Evolutionary conservation across 2,797 vertebrate species (phyloP), one percentile per base, ranked within the genome.

Genomic region (Chaetodon trifasciatus): DNA sequence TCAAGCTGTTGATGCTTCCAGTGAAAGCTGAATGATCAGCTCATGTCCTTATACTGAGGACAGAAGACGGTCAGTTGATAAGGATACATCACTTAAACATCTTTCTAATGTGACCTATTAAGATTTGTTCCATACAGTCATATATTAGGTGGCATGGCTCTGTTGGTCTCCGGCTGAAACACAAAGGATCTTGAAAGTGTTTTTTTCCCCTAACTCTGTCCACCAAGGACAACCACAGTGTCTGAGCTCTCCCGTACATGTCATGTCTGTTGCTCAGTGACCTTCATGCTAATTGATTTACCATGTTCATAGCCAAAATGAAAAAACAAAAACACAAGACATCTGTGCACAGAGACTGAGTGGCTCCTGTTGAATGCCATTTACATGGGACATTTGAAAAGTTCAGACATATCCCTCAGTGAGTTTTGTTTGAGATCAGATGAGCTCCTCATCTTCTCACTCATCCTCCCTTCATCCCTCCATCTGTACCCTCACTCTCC

Each of bases 211-310:
- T 17, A 55, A 37, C 23, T 76, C 35, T 47, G 49, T 68, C 70
- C 63, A n/a, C 37, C 7, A 9, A 58, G 58, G 67, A 61, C 35
- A 37, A 47, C 69, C 60, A 52, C 57, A 35, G 52, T 49, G 42
- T 83, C 40, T 15, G 44, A 69, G 57, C 37, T 58, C 23, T 44
- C 56, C 40, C 44, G 69, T 69, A 58, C 77, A 84, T 17, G 64
- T 39, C 57, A 76, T 46, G 86, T 80, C 89, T 86, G 71, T 77
- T 84, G 62, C 62, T 40, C 65, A 21, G 47, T 88, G 89, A 92
- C 88, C 87, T 86, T 91, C 76, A 74, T 37, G 55, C 70, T 91
- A 85, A 93, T 91, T 88, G 89, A 88, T 84, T 90, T 89, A 56
- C 50, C 74, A 23, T 92, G 90, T 92, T 86, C 80, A 16, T 46